Conservation (phyloP, 2,888 invertebrate species). For the Folsomia manolachei region DNA sequence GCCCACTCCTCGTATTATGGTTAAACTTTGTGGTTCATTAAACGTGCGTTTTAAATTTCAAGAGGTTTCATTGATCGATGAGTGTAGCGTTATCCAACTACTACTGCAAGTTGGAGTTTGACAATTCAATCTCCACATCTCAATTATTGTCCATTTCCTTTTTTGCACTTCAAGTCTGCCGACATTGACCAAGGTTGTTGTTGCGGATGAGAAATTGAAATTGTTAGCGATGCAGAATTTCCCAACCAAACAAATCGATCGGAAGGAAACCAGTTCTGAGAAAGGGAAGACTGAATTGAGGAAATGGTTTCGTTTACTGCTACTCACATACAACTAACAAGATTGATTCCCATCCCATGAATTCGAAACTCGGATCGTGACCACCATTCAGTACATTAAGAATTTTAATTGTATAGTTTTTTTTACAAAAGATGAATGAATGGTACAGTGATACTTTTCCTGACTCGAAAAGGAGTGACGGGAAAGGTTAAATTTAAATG, state of each 20-base stretch:
- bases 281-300: neutral
- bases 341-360: too few relatives aligned
- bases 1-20: too few relatives aligned
- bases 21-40: neutral
- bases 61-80: too few relatives aligned
- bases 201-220: too few relatives aligned
- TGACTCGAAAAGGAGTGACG: neutral
- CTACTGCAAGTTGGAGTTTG: too few relatives aligned
- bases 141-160: neutral
- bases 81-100: too few relatives aligned
- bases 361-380: constrained; percentile 1
- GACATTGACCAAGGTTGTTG: neutral
- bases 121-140: neutral
- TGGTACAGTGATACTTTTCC: neutral
- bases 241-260: neutral
- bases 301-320: neutral
- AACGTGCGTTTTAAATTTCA: neutral
- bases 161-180: neutral
- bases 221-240: neutral
- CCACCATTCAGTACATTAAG: neutral
- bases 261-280: neutral
- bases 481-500: neutral
- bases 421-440: neutral
- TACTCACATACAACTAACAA: too few relatives aligned
- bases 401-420: neutral